Evolutionary conservation across 2,888 invertebrate genomes (phyloP).

Genomic region (Stegophylla sp.): DNA sequence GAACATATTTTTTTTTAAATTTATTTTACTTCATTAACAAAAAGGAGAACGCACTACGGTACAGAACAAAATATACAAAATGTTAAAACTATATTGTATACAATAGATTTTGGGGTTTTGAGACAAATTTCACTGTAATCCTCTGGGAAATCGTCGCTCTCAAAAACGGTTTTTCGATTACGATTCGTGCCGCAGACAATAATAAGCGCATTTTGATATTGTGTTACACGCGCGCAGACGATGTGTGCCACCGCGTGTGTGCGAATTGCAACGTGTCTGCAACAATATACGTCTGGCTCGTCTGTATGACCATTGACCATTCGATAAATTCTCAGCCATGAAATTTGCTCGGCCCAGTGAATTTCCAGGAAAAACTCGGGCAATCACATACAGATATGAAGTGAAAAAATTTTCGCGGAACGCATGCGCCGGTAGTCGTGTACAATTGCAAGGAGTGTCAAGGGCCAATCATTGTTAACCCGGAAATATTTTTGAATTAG

Average conservation of each 20-base stretch:
- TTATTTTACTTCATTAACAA: no score
- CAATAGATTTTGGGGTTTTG: conserved; percentile 12
- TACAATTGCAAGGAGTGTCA: no score
- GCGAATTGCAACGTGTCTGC: no score
- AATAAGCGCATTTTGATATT: conserved; percentile 3
- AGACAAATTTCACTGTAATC: conserved; percentile 9
- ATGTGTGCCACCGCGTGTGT: no score
- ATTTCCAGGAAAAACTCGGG: neutral
- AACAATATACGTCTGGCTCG: conserved; percentile 2
- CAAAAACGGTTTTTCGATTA: conserved; percentile 9
- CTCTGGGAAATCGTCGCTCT: neutral
- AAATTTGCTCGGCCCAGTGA: neutral
- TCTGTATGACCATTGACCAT: no score
- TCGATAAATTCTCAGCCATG: neutral
- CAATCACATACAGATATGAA: neutral
- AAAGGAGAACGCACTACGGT: neutral
- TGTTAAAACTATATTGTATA: neutral
- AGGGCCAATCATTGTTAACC: no score
- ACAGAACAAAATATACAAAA: neutral
- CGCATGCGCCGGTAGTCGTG: no score
- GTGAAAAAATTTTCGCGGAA: no score
- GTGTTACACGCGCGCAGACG: conserved; percentile 1
- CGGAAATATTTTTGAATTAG: no score
- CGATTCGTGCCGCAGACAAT: conserved; percentile 31
- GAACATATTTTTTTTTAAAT: no score